phyloP scores from a whole-genome alignment of 1,140 invertebrate genomes.

The Holcopasites calliopsidis region DNA sequence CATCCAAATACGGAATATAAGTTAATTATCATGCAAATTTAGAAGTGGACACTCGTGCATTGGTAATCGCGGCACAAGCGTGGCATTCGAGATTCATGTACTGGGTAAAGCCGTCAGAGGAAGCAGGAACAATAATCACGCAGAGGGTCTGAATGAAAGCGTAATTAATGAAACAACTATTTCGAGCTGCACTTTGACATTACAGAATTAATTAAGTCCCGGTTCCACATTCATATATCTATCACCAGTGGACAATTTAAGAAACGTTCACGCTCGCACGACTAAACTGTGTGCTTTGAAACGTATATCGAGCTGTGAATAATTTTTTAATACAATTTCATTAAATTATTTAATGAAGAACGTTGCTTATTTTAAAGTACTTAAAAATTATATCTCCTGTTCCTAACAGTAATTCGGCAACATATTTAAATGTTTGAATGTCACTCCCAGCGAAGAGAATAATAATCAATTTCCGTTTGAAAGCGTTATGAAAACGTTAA shows the following conservation, averaged over 20 bases:
- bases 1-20: neutral
- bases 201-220: neutral
- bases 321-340: neutral
- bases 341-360: too few relatives aligned
- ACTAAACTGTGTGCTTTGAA: too few relatives aligned
- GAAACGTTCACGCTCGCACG: too few relatives aligned
- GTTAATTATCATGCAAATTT: neutral
- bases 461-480: too few relatives aligned
- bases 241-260: neutral
- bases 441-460: too few relatives aligned
- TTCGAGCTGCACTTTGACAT: neutral
- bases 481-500: too few relatives aligned
- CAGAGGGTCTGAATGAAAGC: neutral
- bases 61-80: neutral
- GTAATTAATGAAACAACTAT: slow-evolving; percentile 32
- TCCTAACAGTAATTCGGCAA: too few relatives aligned
- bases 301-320: neutral
- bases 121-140: slow-evolving; percentile 14
- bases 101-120: neutral
- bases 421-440: too few relatives aligned
- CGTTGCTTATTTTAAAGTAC: too few relatives aligned
- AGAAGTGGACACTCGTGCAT: neutral
- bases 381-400: too few relatives aligned
- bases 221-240: neutral
- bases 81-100: neutral